phyloP scores from a whole-genome alignment of 2,888 invertebrate genomes.

The Adineta ricciae region DNA sequence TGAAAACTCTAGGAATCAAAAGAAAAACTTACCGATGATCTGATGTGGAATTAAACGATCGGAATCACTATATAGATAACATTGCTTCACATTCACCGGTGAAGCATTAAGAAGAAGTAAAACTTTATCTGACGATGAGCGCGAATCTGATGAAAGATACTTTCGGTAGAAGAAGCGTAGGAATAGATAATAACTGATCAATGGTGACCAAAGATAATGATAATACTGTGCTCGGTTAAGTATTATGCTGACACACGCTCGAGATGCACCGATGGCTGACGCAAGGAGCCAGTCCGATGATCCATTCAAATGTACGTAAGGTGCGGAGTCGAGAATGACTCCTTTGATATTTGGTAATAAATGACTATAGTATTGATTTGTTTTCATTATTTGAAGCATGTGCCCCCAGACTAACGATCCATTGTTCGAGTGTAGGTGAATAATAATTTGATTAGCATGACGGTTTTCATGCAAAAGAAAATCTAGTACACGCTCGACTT shows the following conservation, averaged over 20 bases:
- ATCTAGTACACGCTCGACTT: not conserved
- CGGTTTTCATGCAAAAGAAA: not conserved
- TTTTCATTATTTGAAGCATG: not conserved
- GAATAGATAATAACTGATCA: not conserved
- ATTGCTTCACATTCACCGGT: not conserved
- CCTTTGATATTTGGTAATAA: not conserved
- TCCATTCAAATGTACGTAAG: not conserved
- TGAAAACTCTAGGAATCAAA: too few species aligned
- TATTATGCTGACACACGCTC: not conserved
- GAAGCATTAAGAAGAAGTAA: not conserved
- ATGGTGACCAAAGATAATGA: not conserved
- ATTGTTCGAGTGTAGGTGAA: constrained; percentile 9
- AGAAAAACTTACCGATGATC: not conserved
- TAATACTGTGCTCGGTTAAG: not conserved
- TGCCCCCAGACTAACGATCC: not conserved
- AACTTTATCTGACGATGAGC: not conserved
- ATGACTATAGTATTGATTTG: not conserved
- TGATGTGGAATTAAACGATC: not conserved
- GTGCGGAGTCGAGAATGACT: not conserved
- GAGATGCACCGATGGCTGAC: not conserved
- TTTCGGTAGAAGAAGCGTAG: not conserved
- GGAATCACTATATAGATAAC: not conserved
- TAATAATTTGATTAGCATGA: not conserved
- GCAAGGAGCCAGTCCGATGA: not conserved
- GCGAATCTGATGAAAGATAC: not conserved